Evolutionary conservation across 2,888 invertebrate species (phyloP), one percentile per base, ranked within the genome.

Genomic region (Lycophotia porphyrea): DNA sequence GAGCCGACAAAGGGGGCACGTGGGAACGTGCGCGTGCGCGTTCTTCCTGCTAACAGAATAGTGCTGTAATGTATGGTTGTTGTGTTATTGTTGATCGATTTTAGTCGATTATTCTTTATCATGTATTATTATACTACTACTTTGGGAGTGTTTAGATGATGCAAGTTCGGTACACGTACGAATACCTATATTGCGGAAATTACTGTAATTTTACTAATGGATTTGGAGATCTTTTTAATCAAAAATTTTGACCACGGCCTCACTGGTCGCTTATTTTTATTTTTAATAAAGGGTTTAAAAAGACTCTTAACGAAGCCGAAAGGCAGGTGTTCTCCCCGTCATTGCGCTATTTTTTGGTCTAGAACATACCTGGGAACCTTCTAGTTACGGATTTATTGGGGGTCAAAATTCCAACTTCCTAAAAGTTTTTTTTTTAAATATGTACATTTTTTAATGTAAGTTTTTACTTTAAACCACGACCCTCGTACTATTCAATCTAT

Each of bases 11-110:
- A 96, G 94, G 88, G 85, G 88, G 92, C 93, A 96, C 96, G 95
- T 96, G 96, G 95, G 95, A 96, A 96, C 93, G 93, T 93, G 95
- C 94, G 94, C 95, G 93, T 93, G 94, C 93, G 94, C 92, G 84
- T 88, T 92, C 93, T 93, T 92, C 91, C 92, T 91, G 90, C 91
- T 91, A 88, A 91, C 90, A 92, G 90, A 89, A 91, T 92, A 92
- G 92, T 87, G 78, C 84, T 87, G 88, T 94, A 94, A 94, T 94
- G 92, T 94, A 93, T 94, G 94, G 92, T 90, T 93, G 90, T 91
- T 91, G 88, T 88, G 81, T 89, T 92, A 92, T 92, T 91, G 91
- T 93, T 91, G 92, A 93, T 92, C 92, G 91, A 93, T 93, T 92
- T 92, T 86, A 84, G 89, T 88, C 90, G 89, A 90, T 91, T 91